phyloP scores from a whole-genome alignment of 2,113 vertebrate genomes.

The Scolopax mira region DNA sequence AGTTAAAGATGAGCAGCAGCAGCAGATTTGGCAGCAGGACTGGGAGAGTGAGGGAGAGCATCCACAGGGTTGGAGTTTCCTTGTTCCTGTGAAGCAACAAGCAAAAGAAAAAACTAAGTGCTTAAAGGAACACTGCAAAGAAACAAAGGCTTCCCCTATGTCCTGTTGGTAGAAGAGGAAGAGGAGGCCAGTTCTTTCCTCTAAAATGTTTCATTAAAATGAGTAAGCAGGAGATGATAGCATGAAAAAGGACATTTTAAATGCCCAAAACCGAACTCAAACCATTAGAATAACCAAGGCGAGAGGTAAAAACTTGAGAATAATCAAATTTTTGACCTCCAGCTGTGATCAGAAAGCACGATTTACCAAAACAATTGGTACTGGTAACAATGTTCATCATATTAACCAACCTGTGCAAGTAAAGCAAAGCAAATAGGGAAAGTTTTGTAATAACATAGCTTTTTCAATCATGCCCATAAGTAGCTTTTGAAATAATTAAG shows the following conservation, averaged over 20 bases:
- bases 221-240: neutral
- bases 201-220: neutral
- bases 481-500: neutral
- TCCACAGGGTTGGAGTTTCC: neutral
- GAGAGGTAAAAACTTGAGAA: neutral
- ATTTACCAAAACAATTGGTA: neutral
- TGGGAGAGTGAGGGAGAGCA: neutral
- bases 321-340: neutral
- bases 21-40: constrained; percentile 27
- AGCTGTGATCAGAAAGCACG: neutral
- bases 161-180: neutral
- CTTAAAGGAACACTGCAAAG: neutral
- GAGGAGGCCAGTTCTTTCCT: neutral
- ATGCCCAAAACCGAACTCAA: neutral
- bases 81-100: neutral
- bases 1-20: constrained; percentile 27
- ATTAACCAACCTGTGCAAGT: neutral
- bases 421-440: neutral
- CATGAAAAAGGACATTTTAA: neutral
- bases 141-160: neutral
- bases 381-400: neutral
- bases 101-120: neutral
- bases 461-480: neutral
- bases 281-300: neutral
- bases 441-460: neutral